phyloP scores from a whole-genome alignment of 2,113 vertebrate species.

The Sander lucioperca region DNA sequence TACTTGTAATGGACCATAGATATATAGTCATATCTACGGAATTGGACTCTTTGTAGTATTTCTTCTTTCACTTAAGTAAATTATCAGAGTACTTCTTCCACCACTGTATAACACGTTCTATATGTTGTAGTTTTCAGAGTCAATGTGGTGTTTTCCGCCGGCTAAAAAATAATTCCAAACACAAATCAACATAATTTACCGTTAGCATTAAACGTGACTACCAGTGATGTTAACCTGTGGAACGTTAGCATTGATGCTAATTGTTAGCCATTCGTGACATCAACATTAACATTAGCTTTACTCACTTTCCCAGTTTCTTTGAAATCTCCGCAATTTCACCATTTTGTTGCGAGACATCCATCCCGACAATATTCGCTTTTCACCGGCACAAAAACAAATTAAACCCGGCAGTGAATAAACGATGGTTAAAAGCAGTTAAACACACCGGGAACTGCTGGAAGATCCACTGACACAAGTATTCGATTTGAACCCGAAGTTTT shows the following conservation, averaged over 20 bases:
- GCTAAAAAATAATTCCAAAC: no score
- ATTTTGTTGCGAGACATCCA: background rate
- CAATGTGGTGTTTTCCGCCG: no score
- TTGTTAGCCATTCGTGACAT: background rate
- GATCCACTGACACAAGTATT: background rate
- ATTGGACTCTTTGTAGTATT: no score
- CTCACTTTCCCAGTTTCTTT: slow-evolving; percentile 64
- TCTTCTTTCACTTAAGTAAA: no score
- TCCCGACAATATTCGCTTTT: fast-evolving
- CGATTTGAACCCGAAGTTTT: background rate
- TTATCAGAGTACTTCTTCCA: no score
- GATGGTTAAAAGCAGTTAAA: fast-evolving
- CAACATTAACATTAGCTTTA: background rate
- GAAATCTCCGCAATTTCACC: slow-evolving; percentile 33
- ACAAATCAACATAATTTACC: no score
- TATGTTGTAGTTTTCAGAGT: background rate
- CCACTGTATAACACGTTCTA: background rate
- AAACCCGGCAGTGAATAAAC: fast-evolving
- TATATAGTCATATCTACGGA: no score
- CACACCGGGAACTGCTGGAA: fast-evolving
- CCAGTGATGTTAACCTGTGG: background rate
- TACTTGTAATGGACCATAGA: no score
- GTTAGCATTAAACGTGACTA: background rate
- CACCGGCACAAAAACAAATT: background rate
- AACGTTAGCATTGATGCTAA: background rate